Conservation (phyloP, 23 tunicate genomes). For the Oikopleura dioica region DNA sequence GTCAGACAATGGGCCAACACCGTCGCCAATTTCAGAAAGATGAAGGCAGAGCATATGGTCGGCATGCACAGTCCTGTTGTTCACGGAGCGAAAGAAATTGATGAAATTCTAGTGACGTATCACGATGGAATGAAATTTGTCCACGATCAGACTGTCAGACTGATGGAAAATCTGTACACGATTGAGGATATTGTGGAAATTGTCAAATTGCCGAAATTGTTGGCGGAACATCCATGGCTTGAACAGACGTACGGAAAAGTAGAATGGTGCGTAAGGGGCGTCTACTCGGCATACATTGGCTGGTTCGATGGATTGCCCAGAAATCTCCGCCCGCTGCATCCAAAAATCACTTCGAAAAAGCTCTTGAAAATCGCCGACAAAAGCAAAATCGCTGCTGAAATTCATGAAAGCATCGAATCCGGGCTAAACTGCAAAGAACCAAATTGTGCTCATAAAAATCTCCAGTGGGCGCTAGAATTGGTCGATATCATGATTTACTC, state of each 20-base stretch:
- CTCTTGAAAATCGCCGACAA: neutral
- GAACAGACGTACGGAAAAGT: slow-evolving; percentile 51
- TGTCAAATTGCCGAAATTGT: slow-evolving; percentile 28
- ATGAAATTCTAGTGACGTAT: slow-evolving; percentile 24
- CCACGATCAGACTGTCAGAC: slow-evolving; percentile 49
- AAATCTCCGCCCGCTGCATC: slow-evolving; percentile 11
- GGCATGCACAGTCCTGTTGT: slow-evolving; percentile 38
- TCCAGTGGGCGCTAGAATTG: neutral
- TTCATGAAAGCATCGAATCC: neutral
- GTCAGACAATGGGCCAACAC: slow-evolving; percentile 29
- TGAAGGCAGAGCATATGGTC: slow-evolving; percentile 27
- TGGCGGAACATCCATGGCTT: slow-evolving; percentile 33
- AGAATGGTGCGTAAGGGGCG: slow-evolving; percentile 50
- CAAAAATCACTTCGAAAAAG: neutral
- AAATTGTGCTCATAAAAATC: neutral
- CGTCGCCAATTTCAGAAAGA: slow-evolving; percentile 21
- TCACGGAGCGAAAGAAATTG: slow-evolving; percentile 18
- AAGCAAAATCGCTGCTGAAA: neutral
- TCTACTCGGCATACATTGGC: slow-evolving; percentile 24
- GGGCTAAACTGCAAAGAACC: neutral
- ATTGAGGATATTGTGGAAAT: slow-evolving; percentile 34
- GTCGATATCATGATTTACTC: neutral
- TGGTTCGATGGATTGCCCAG: slow-evolving; percentile 23
- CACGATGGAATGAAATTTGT: slow-evolving; percentile 59
- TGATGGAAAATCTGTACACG: slow-evolving; percentile 18